These are phyloP conservation scores for Cololabis saira DNA, from an alignment of 2,113 vertebrate species.

Conservation along the genomic window DNA sequence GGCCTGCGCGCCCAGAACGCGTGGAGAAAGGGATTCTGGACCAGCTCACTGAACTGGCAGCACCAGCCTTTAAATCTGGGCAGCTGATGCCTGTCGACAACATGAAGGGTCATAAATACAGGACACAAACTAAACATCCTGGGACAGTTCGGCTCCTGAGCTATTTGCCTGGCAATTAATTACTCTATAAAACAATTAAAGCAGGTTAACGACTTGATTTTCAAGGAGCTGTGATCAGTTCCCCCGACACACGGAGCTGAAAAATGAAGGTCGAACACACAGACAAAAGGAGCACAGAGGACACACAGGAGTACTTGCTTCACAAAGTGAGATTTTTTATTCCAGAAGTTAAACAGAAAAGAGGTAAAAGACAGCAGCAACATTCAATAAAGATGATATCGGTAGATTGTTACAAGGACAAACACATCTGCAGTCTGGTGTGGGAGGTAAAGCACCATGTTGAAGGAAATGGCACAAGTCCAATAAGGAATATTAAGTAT, in stretches of 20 bases:
- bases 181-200: rapidly evolving
- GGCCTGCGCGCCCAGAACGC: conserved; percentile 43
- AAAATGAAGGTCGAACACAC: conserved; percentile 6
- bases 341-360: conserved; percentile 63
- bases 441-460: conserved; percentile 63
- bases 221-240: background rate
- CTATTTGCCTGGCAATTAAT: no score
- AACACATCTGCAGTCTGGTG: conserved; percentile 40
- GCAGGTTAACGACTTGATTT: background rate
- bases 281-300: conserved; percentile 45
- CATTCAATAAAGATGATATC: conserved; percentile 56
- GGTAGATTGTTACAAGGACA: conserved; percentile 50
- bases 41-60: conserved; percentile 23
- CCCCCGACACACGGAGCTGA: background rate
- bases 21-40: conserved; percentile 55
- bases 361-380: conserved; percentile 63
- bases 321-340: conserved; percentile 72
- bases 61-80: conserved; percentile 63
- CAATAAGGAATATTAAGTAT: conserved; percentile 38
- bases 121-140: background rate
- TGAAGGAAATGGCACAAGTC: conserved; percentile 49
- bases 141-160: background rate
- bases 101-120: conserved; percentile 35
- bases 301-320: conserved; percentile 54
- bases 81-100: conserved; percentile 76